Conservation (phyloP, 2,113 vertebrate genomes). For the Sialia sialis region DNA sequence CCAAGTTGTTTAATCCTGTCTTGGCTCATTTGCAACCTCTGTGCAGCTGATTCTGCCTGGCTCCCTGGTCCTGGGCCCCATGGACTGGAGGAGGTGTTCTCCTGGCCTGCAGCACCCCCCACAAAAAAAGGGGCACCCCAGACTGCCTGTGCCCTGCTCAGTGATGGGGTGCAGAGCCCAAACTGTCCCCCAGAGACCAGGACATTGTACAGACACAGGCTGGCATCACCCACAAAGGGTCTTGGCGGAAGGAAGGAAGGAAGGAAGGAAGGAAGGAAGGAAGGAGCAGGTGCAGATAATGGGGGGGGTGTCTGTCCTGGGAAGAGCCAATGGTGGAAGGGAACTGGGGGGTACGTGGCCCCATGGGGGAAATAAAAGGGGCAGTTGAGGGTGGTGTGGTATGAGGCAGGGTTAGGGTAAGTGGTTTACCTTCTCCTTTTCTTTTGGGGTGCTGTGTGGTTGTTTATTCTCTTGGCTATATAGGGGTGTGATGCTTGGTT, state of each 20-base stretch:
- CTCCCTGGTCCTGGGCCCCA: fast-evolving
- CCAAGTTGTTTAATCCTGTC: background rate
- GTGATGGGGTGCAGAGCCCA: background rate
- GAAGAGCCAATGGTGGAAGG: background rate
- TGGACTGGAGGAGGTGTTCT: background rate
- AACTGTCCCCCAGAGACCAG: fast-evolving
- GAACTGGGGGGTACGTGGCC: fast-evolving
- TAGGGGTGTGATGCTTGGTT: background rate
- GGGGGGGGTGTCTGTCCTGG: background rate
- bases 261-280: no score
- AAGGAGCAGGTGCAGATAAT: background rate
- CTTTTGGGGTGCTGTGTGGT: fast-evolving
- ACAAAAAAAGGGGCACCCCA: background rate
- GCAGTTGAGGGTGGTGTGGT: fast-evolving
- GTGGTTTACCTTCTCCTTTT: fast-evolving
- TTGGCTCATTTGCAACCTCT: background rate
- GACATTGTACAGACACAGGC: fast-evolving
- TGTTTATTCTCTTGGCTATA: fast-evolving
- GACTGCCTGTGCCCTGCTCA: background rate
- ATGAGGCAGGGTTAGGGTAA: background rate
- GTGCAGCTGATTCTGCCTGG: background rate
- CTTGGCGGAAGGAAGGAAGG: no score
- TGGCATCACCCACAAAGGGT: background rate
- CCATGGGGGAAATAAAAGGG: constrained; percentile 17
- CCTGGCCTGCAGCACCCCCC: background rate